Evolutionary conservation across 1,140 invertebrate genomes (phyloP), one percentile per base, ranked within the genome.

Genomic region (Phocides pigmalion): DNA sequence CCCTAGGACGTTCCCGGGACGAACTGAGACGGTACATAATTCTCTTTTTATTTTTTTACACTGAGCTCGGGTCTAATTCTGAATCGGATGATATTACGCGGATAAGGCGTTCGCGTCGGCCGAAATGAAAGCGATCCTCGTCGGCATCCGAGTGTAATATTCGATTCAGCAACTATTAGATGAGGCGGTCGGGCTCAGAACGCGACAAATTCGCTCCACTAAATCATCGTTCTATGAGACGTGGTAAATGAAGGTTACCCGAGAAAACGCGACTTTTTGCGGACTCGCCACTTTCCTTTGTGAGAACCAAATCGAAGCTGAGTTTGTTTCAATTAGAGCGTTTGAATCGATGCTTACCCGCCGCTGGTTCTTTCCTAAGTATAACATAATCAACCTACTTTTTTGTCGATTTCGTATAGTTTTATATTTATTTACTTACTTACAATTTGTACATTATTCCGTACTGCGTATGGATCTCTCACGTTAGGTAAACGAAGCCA

Each of bases 91-190:
- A 64, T 64, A 72, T 65, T 58, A 63, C 66, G 39, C 64, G 66
- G 64, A 69, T 72, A 65, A 75, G 53, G 59, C 66, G 66, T 59
- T 64, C 54, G 66, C 63, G 22, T 22, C 16, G 46, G 35, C 22
- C 42, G 54, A 63, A 69, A 72, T 71, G 65, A 58, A 56, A 70
- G 42, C 54, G 67, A 76, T 74, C 54, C 62, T 47, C 64, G 66
- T 66, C 42, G 65, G 66, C 72, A 64, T 68, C 59, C 64, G 64
- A 70, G 54, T 68, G 66, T 72, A 77, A 79, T 81, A 79, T 79
- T 79, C 65, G 74, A 81, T 67, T 84, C 78, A 82, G 79, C 79
- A 80, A 74, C 72, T 79, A 74, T 73, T 72, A 75, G 72, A 72
- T 63, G 69, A 76, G 65, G 61, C 49, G 51, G 51, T 58, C 51